Evolutionary conservation across 1,140 invertebrate genomes (phyloP).

Genomic region (Aphaenogaster floridana): DNA sequence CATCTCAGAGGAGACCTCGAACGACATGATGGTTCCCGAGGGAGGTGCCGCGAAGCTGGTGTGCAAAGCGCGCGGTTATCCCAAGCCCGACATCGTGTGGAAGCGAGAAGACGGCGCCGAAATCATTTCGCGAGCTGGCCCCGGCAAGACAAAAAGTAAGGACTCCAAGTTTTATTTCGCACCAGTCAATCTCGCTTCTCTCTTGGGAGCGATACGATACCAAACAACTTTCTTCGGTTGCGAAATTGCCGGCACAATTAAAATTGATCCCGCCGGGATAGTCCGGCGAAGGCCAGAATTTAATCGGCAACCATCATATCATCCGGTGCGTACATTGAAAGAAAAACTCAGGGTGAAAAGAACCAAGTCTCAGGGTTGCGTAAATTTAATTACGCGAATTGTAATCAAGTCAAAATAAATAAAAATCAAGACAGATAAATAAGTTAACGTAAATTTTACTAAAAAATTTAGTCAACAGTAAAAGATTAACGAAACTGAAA

Average conservation of each 20-base stretch:
- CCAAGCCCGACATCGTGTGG: slow-evolving; percentile 95
- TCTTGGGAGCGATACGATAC: neutral
- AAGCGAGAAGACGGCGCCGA: slow-evolving; percentile 94
- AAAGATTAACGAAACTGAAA: no score
- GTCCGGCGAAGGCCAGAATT: neutral
- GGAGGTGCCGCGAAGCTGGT: slow-evolving; percentile 95
- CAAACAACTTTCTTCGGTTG: neutral
- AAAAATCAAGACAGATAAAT: no score
- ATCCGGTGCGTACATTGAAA: neutral
- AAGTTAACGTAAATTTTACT: no score
- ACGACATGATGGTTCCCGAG: slow-evolving; percentile 96
- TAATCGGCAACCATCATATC: neutral
- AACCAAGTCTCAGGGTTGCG: no score
- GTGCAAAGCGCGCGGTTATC: slow-evolving; percentile 95
- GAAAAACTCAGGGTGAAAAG: no score
- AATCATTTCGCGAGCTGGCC: slow-evolving; percentile 91
- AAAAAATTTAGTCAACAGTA: no score
- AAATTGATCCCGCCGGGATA: slow-evolving; percentile 17
- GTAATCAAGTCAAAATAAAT: no score
- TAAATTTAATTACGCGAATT: no score
- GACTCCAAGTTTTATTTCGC: slow-evolving; percentile 32
- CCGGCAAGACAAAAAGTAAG: slow-evolving; percentile 91
- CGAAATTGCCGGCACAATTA: slow-evolving; percentile 30
- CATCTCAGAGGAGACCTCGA: slow-evolving; percentile 94
- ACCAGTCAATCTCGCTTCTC: slow-evolving; percentile 14